Evolutionary conservation across 2,888 invertebrate species (phyloP), one percentile per base, ranked within the genome.

Genomic region (Torymus tubicola): DNA sequence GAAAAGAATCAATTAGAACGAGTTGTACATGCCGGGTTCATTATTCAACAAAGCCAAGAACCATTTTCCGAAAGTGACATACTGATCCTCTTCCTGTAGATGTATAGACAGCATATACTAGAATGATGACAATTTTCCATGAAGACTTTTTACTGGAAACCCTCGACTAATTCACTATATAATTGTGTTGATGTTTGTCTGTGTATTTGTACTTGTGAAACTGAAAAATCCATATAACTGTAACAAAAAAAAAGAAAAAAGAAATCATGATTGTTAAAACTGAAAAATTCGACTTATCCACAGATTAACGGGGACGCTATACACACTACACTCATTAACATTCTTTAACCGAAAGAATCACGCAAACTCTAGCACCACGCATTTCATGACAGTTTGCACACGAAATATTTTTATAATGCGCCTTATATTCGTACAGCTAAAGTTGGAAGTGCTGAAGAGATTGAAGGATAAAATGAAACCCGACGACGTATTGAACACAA

Each of bases 381-480:
- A 31, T 63, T 61, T 69, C 53, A 69, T 58, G 57, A 77, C 69
- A 69, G 31, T 73, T 64, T 18, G 61, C 70, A 63, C 72, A 57
- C 67, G 57, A 71, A 63, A 63, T 50, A 63, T 71, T 52, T 55
- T 68, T 60, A 70, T 81, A 75, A 78, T 79, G 72, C 78, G 70
- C 75, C 65, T 83, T 81, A 60, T 83, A 70, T 81, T 87, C 84
- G 87, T 89, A 55, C 87, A 96, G 96, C 92, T 94, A 77, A 96
- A 96, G 91, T 91, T 94, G 88, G 93, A 94, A 86, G 92, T 96
- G 87, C 90, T 96, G 87, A 93, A 94, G 84, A 92, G 93, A 83
- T 91, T 94, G 84, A 93, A 93, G 86, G 87, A 91, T 67, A 90
- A 90, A 71, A 90, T 91, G 85, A 90, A 89, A 71, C 85, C 86